A percentile compares a stretch with the other conserved stretches of the same genome.
Conservation (phyloP, 2,888 invertebrate species). For the Dione juno region DNA sequence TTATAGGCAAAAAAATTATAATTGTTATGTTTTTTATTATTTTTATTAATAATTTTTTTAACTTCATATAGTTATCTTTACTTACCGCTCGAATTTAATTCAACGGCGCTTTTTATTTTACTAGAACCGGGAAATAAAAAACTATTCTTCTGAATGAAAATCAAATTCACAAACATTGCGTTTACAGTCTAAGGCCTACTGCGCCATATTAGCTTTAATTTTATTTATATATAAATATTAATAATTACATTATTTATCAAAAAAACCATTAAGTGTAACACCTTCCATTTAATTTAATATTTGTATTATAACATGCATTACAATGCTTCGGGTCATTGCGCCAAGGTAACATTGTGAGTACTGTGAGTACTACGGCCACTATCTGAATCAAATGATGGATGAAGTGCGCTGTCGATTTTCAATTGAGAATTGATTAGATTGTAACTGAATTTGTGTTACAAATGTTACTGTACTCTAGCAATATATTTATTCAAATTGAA, state of each 20-base stretch:
- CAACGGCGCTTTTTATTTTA: too few relatives aligned
- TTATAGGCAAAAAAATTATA: too few relatives aligned
- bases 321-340: slow-evolving; percentile 51
- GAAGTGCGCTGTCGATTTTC: slow-evolving; percentile 30
- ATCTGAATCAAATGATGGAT: slow-evolving; percentile 36
- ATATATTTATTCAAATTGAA: slow-evolving; percentile 18
- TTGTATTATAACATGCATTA: not conserved
- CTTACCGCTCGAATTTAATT: too few relatives aligned
- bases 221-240: too few relatives aligned
- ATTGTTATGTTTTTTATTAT: too few relatives aligned
- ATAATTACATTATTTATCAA: not conserved
- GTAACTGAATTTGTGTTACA: slow-evolving; percentile 38
- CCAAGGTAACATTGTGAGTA: slow-evolving; percentile 43
- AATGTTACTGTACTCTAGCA: slow-evolving; percentile 21
- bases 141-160: too few relatives aligned
- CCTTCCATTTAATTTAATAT: not conserved
- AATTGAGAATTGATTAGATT: slow-evolving; percentile 39
- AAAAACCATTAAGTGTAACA: not conserved
- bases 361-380: slow-evolving; percentile 45
- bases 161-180: too few relatives aligned
- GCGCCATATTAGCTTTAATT: too few relatives aligned
- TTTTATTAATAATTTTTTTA: too few relatives aligned
- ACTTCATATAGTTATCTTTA: too few relatives aligned
- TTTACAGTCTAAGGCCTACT: too few relatives aligned
- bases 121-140: too few relatives aligned